A percentile compares a stretch with the other conserved stretches of the same genome.
Evolutionary conservation across 2,113 vertebrate genomes (phyloP).

Genomic region (Vulpes lagopus): DNA sequence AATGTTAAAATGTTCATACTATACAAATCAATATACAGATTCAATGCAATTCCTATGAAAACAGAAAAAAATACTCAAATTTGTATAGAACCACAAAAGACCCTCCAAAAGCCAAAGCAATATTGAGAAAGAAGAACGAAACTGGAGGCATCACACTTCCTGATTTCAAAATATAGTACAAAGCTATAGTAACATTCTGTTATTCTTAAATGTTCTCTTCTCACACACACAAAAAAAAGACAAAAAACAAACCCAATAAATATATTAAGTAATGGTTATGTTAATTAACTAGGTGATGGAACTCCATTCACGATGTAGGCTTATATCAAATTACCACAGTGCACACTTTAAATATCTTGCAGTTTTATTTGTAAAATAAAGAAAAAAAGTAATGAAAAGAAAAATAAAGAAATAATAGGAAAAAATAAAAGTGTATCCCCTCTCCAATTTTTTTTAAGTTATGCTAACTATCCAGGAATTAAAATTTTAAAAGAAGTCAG

Average conservation of each 20-base stretch:
- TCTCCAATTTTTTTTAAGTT: neutral
- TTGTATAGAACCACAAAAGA: neutral
- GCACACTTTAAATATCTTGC: neutral
- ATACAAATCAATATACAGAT: neutral
- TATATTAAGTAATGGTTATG: neutral
- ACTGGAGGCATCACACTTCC: neutral
- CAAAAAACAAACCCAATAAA: neutral
- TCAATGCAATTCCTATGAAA: neutral
- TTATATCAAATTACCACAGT: neutral
- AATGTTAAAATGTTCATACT: neutral
- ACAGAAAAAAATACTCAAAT: neutral
- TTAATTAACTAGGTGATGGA: neutral
- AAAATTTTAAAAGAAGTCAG: neutral
- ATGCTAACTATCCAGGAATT: neutral
- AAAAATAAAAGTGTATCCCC: neutral
- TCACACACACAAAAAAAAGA: neutral
- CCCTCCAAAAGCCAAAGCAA: neutral
- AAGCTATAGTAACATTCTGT: neutral
- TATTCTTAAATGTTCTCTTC: neutral
- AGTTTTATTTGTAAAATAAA: neutral
- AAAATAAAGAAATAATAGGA: neutral
- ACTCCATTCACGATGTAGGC: neutral
- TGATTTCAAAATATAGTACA: neutral
- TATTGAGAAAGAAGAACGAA: neutral
- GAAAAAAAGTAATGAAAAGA: neutral